Evolutionary conservation across 2,113 vertebrate species (phyloP), one percentile per base, ranked within the genome.

Genomic region (Paralichthys olivaceus): DNA sequence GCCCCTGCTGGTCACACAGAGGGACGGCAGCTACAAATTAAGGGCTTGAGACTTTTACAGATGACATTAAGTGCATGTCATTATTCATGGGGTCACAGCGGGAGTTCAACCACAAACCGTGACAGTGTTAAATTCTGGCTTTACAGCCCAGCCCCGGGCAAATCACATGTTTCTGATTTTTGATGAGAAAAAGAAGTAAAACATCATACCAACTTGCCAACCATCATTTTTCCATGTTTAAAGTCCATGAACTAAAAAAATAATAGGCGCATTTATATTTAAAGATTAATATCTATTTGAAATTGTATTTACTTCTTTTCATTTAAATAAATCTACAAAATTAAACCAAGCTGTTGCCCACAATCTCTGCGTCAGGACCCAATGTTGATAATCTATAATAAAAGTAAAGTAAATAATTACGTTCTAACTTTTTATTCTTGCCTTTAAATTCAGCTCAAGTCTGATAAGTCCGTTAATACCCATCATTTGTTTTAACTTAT

Each of bases 1-100:
- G 22, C 88, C 78, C 72, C 84, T 53, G 23, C 79, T 82, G 87
- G 88, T 17, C 69, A 73, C 1, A 51, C 1, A 5, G 13, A 29
- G 70, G 1, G 60, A 76, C 19, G 25, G 51, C 69, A 85, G 53
- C 28, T 29, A 14, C 45, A 43, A 3, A 23, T 14, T 0, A 13
- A 56, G 14, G 19, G 12, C 55, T 25, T 29, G n/a, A 34, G 17
- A 22, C 37, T 28, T 56, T 14, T 4, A 20, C 5, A 25, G 15
- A 25, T 22, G 58, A 29, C 19, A 25, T 22, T 22, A n/a, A 7
- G 29, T 22, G 43, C 37, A 13, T 40, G 37, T 26, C 14, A 26
- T 49, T 15, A 26, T 13, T 61, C 14, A 32, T 19, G 13, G 25
- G 25, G 26, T 56, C 55, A 56, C 11, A 23, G 56, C 15, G 0